Base-by-base conservation (phyloP, 2,888 invertebrate species). In the Coleophora deauratella region DNA sequence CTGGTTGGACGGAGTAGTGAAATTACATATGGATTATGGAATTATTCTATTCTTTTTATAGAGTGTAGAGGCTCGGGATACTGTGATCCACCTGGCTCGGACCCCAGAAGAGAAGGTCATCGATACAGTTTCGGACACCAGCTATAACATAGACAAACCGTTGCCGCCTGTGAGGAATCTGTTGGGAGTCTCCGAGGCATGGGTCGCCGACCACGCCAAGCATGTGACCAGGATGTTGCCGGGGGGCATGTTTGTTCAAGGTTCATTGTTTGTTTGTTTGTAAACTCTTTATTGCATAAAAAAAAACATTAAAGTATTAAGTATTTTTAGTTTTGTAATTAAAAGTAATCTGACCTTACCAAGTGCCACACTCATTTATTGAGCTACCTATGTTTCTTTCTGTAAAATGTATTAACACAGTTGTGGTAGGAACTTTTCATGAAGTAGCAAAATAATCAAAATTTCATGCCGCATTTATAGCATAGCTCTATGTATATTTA, bases 221-320 rank as follows among this genome's bases (percentile, higher is more conserved):
- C 93, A 94, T 86, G 93, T 95, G 1, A 92, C 93, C 2, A 89
- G 95, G 72, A 96, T 97, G 96, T 80, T 97, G 46, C 94, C 96
- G 28, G 97, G 97, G 33, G 97, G 96, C 35, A 90, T 96, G 87
- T 91, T 91, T 75, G 92, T 97, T 37, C 86, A 95, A 64, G 97
- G 93, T 74, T 12, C 28, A 21, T 21, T 21, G 49, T 37, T 32
- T 37, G 14, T 33, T 9, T 11, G 13, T 4, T n/a, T 33, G 9
- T 13, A 33, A 9, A 9, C 33, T 4, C 14, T 13, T n/a, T n/a
- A n/a, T n/a, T n/a, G n/a, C n/a, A n/a, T n/a, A n/a, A n/a, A n/a
- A n/a, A n/a, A n/a, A n/a, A n/a, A n/a, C n/a, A n/a, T n/a, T n/a
- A n/a, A n/a, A n/a, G n/a, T n/a, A n/a, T n/a, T n/a, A n/a, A n/a